Evolutionary conservation across 2,797 vertebrate genomes (phyloP).

Genomic region (Melanotaenia nigrans): DNA sequence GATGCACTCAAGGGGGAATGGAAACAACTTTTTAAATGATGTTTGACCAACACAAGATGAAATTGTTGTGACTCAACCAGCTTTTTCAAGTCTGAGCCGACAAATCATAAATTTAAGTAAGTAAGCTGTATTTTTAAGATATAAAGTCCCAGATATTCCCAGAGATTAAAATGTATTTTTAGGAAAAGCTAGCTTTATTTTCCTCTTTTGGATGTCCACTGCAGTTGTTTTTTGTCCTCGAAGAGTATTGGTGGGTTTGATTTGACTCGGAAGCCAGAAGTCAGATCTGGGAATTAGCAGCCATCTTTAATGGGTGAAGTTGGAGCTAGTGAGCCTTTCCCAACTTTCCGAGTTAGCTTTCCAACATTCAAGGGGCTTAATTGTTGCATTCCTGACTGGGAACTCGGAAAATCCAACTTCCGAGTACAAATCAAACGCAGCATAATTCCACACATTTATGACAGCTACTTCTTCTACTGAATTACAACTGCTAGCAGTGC

Average conservation of each 20-base stretch:
- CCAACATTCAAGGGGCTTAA: too few relatives aligned
- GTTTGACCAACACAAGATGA: neutral
- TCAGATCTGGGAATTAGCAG: too few relatives aligned
- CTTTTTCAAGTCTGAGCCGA: neutral
- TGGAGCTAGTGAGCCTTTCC: too few relatives aligned
- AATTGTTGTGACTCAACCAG: neutral
- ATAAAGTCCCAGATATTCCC: neutral
- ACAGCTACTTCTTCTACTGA: neutral
- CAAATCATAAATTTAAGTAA: neutral
- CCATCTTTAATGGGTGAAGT: too few relatives aligned
- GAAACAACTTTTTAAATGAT: neutral
- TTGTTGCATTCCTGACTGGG: too few relatives aligned
- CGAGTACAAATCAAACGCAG: too few relatives aligned
- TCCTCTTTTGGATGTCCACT: neutral
- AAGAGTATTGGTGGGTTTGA: too few relatives aligned
- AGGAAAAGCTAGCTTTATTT: neutral
- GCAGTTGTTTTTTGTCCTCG: neutral
- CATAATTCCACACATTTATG: neutral
- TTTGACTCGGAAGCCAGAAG: too few relatives aligned
- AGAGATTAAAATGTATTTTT: too few relatives aligned
- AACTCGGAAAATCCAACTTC: too few relatives aligned
- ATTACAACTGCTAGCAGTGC: too few relatives aligned
- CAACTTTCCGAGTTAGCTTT: too few relatives aligned
- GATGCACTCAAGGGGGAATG: neutral
- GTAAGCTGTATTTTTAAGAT: neutral